These are phyloP conservation scores for Lophius piscatorius DNA, from an alignment of 2,113 vertebrate species.

Conservation along the genomic window DNA sequence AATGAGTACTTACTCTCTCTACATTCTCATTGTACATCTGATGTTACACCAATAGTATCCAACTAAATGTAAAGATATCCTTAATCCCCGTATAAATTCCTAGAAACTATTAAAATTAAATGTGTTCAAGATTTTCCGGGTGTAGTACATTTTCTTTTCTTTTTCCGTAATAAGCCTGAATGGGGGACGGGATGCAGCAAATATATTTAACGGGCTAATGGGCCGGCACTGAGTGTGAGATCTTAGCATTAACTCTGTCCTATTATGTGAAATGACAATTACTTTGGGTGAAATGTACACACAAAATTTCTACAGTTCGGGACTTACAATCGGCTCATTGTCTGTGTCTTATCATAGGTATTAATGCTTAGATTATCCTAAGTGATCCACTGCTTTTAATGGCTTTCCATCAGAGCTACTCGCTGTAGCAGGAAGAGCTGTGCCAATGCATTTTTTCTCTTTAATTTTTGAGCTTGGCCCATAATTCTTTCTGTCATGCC, in stretches of 20 bases:
- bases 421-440: conserved; percentile 55
- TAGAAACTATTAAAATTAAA: conserved; percentile 25
- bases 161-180: conserved; percentile 15
- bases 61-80: neutral
- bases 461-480: conserved; percentile 50
- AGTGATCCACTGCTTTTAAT: conserved; percentile 46
- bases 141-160: conserved; percentile 22
- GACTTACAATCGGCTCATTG: conserved; percentile 70
- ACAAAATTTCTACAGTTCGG: conserved; percentile 53
- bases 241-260: conserved; percentile 46
- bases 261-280: conserved; percentile 53
- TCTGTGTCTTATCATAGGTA: conserved; percentile 51
- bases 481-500: conserved; percentile 23
- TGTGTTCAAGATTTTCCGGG: conserved; percentile 7
- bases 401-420: conserved; percentile 44
- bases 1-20: neutral
- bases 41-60: neutral
- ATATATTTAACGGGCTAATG: conserved; percentile 45
- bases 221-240: conserved; percentile 6
- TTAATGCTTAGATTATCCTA: conserved; percentile 64
- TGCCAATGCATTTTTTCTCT: conserved; percentile 62
- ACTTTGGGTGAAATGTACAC: conserved; percentile 42
- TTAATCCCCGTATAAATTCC: neutral
- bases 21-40: neutral
- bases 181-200: conserved; percentile 37